Evolutionary conservation across 2,113 vertebrate genomes (phyloP).

Genomic region (Chelonoidis abingdonii): DNA sequence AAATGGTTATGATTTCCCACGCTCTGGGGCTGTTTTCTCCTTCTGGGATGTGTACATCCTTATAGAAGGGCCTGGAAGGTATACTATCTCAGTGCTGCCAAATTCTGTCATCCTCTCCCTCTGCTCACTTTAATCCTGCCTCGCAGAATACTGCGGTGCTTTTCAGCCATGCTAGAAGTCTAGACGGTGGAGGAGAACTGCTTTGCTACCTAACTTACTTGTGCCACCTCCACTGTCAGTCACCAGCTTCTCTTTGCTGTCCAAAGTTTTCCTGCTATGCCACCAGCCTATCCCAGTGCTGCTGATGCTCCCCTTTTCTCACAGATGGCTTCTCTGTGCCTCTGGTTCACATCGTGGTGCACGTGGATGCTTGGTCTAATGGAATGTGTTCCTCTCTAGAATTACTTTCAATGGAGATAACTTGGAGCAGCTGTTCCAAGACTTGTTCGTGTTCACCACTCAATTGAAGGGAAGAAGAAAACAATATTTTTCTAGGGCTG

Average conservation of each 20-base stretch:
- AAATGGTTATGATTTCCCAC: background rate
- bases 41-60: background rate
- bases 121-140: rapidly evolving
- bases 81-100: background rate
- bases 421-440: background rate
- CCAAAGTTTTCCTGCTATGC: background rate
- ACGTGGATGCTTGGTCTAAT: slow-evolving; percentile 3
- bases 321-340: background rate
- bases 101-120: background rate
- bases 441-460: slow-evolving; percentile 44
- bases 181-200: background rate
- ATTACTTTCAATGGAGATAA: slow-evolving; percentile 36
- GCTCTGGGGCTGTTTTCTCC: background rate
- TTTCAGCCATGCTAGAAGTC: rapidly evolving
- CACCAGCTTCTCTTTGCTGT: background rate
- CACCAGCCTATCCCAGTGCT: background rate
- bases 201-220: background rate
- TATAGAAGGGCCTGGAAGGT: background rate
- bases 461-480: background rate
- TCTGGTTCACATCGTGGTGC: background rate
- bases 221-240: background rate
- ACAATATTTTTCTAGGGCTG: background rate
- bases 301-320: background rate
- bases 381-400: slow-evolving; percentile 50
- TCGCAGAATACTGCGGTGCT: background rate